Percentiles rank a stretch among this genome's conserved stretches.
phyloP scores from a whole-genome alignment of 2,888 invertebrate genomes.

The Lasioglossum leucozonium region DNA sequence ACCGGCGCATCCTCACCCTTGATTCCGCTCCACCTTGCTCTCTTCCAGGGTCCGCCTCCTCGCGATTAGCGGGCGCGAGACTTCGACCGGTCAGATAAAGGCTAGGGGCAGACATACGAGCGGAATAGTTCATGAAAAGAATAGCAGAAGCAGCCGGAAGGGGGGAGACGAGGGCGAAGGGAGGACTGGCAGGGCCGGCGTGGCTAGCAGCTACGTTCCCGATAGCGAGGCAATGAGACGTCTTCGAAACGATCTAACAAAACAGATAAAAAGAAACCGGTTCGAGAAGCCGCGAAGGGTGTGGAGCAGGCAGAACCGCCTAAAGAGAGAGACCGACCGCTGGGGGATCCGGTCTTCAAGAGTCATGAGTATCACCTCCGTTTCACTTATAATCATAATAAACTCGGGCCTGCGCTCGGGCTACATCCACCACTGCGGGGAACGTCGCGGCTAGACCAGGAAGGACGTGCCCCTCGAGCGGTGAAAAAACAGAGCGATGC shows the following conservation, averaged over 20 bases:
- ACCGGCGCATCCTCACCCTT: conserved; percentile 57
- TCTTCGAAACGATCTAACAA: conserved; percentile 23
- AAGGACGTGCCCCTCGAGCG: conserved; percentile 60
- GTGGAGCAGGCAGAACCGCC: neutral
- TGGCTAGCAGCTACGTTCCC: neutral
- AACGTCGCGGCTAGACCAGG: conserved; percentile 57
- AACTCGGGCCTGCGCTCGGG: conserved; percentile 62
- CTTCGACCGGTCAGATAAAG: conserved; percentile 18
- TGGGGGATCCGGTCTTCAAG: conserved; percentile 40
- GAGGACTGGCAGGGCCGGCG: neutral
- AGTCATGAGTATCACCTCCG: conserved; percentile 65
- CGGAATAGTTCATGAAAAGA: conserved; percentile 22
- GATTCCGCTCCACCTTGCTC: conserved; percentile 4
- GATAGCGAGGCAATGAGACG: conserved; percentile 22
- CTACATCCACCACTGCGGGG: conserved; percentile 62
- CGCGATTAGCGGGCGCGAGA: conserved; percentile 63
- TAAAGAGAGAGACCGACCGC: neutral
- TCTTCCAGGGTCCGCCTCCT: conserved; percentile 49
- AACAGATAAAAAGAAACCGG: conserved; percentile 17
- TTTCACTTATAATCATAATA: conserved; percentile 76
- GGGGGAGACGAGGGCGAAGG: neutral
- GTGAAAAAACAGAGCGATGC: conserved; percentile 28
- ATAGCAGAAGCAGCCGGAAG: conserved; percentile 4
- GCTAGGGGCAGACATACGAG: neutral
- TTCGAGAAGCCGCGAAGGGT: neutral